Evolutionary conservation across 1,140 invertebrate species (phyloP).

Genomic region (Papilio xuthus): DNA sequence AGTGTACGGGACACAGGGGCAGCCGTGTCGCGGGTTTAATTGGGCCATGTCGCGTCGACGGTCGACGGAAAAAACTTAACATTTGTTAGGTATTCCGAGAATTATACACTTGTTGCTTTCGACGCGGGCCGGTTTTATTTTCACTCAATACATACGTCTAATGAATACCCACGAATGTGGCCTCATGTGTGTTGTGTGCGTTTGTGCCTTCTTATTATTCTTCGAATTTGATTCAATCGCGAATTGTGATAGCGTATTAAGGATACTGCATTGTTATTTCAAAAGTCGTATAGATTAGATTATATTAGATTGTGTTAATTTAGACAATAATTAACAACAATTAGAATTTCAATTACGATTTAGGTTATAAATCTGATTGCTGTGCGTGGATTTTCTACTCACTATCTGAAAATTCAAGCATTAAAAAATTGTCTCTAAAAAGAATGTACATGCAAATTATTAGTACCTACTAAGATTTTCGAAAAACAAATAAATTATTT

Average conservation of each 20-base stretch:
- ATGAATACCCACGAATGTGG: constrained; percentile 6
- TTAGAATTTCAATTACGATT: neutral
- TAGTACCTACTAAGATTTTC: no score
- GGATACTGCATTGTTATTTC: neutral
- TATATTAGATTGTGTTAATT: neutral
- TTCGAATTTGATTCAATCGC: constrained; percentile 27
- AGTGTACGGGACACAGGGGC: constrained; percentile 44
- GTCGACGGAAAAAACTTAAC: constrained; percentile 75
- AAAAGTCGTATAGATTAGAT: no score
- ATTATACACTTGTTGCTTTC: constrained; percentile 75
- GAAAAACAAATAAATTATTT: neutral
- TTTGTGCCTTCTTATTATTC: constrained; percentile 23
- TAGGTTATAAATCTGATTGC: no score
- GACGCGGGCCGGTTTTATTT: constrained; percentile 53
- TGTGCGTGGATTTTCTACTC: no score
- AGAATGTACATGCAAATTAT: no score
- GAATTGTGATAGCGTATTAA: neutral
- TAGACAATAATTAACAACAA: neutral
- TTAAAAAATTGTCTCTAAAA: no score
- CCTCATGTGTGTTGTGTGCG: neutral
- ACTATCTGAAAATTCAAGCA: no score
- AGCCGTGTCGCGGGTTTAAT: constrained; percentile 72
- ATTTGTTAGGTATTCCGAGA: constrained; percentile 80
- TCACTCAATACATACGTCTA: constrained; percentile 44
- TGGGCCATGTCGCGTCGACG: constrained; percentile 67